These are phyloP conservation scores for Guaruba guarouba DNA, from an alignment of 2,113 vertebrate species.

Conservation along the genomic window DNA sequence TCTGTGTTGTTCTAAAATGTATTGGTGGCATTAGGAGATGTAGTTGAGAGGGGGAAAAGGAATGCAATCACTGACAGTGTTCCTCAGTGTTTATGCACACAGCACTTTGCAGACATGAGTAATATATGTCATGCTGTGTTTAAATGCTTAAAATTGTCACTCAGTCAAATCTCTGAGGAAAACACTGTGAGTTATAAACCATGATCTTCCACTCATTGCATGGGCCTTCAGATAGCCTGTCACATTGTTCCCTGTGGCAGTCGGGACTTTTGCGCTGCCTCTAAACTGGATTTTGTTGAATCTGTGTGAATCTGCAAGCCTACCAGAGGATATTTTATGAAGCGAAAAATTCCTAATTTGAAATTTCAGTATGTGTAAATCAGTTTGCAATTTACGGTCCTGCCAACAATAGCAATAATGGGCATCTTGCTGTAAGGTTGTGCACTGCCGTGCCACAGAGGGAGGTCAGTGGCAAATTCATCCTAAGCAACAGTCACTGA, in stretches of 20 bases:
- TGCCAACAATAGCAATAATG: background rate
- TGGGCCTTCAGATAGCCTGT: background rate
- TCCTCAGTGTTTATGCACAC: background rate
- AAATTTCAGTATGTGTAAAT: background rate
- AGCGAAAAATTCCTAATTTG: background rate
- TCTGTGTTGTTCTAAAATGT: background rate
- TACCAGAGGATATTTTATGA: accelerated
- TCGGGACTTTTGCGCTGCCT: background rate
- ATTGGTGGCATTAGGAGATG: background rate
- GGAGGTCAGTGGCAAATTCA: background rate
- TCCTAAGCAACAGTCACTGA: background rate
- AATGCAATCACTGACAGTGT: background rate
- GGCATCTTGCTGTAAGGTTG: background rate
- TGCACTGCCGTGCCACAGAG: background rate
- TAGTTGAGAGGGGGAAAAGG: background rate
- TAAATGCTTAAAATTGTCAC: background rate
- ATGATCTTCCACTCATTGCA: background rate
- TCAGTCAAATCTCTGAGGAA: background rate
- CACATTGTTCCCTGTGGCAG: background rate
- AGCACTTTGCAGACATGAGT: background rate
- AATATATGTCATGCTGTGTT: background rate
- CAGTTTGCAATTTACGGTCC: background rate
- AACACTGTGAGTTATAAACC: background rate
- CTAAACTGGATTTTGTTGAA: background rate
- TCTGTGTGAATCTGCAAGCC: background rate